phyloP scores from a whole-genome alignment of 2,888 invertebrate genomes.

The Unio delphinus region DNA sequence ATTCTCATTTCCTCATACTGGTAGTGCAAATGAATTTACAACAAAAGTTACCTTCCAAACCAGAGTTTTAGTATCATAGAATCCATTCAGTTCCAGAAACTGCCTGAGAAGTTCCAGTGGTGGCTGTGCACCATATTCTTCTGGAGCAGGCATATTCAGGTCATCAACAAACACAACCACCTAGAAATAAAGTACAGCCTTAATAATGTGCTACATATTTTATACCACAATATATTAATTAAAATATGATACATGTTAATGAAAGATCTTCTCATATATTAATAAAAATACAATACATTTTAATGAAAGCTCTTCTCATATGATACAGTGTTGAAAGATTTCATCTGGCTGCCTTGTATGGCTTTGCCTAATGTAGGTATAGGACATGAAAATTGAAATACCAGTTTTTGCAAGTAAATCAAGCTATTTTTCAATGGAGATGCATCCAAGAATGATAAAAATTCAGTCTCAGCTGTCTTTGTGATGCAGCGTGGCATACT shows the following conservation, averaged over 20 bases:
- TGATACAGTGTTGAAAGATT: too few species aligned
- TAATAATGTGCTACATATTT: slow-evolving; percentile 64
- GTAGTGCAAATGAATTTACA: too few species aligned
- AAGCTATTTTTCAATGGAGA: too few species aligned
- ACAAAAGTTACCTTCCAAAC: slow-evolving; percentile 64
- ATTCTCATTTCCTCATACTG: too few species aligned
- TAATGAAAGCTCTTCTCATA: too few species aligned
- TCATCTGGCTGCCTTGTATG: too few species aligned
- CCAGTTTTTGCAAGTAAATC: too few species aligned
- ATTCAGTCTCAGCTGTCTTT: too few species aligned
- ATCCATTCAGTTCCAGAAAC: slow-evolving; percentile 69
- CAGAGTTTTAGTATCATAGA: slow-evolving; percentile 67
- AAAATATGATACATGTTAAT: neutral
- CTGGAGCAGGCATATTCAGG: slow-evolving; percentile 70
- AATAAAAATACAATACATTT: neutral
- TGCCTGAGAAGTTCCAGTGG: slow-evolving; percentile 70
- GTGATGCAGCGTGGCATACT: too few species aligned
- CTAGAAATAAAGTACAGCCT: slow-evolving; percentile 58
- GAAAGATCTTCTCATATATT: neutral
- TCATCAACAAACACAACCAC: slow-evolving; percentile 71
- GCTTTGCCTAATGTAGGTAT: too few species aligned
- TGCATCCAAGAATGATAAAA: too few species aligned
- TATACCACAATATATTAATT: slow-evolving; percentile 50
- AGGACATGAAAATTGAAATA: too few species aligned
- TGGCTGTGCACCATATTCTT: slow-evolving; percentile 70